Evolutionary conservation across 2,797 vertebrate genomes (phyloP), one percentile per base, ranked within the genome.

Genomic region (Oreortyx pictus): DNA sequence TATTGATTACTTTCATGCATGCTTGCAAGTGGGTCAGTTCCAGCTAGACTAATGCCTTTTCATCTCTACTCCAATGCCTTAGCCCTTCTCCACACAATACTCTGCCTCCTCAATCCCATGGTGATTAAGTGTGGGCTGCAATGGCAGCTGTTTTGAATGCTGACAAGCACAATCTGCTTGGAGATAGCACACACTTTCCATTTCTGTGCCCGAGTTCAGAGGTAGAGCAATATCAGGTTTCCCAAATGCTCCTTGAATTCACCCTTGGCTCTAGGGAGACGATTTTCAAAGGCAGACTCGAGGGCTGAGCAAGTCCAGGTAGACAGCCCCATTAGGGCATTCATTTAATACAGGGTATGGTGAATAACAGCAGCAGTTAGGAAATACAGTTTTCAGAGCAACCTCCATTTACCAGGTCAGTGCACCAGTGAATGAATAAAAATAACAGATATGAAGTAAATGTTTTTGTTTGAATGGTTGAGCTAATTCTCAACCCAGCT

Each of bases 321-420:
- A 31, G 0, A 0, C 23, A 61, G 64, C 31, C 46, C 52, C 33
- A 24, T 20, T 11, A 62, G 39, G 54, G 44, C 17, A 2, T 11
- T 80, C 7, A 2, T 43, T 89, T 60, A 67, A 13, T 46, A 35
- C 1, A 77, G 56, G 22, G 7, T 27, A 62, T 20, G 39, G 35
- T 52, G 71, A 93, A 62, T 57, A 85, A 59, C 19, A 86, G 68
- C 14, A 73, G 61, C 43, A 78, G 56, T 91, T 91, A 86, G 70
- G 70, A 95, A 77, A 66, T 24, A 57, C 43, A 76, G 57, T 93
- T 82, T 92, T 80, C 67, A 79, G 47, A 85, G 59, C 72, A 90
- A 91, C 44, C 66, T 72, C 54, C 23, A 67, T 82, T 93, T 90
- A 47, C 73, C 35, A 84, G 83, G 65, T 92, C 91, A 92, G 24